Evolutionary conservation across 1,140 invertebrate species (phyloP).

Genomic region (Megathymus violae): DNA sequence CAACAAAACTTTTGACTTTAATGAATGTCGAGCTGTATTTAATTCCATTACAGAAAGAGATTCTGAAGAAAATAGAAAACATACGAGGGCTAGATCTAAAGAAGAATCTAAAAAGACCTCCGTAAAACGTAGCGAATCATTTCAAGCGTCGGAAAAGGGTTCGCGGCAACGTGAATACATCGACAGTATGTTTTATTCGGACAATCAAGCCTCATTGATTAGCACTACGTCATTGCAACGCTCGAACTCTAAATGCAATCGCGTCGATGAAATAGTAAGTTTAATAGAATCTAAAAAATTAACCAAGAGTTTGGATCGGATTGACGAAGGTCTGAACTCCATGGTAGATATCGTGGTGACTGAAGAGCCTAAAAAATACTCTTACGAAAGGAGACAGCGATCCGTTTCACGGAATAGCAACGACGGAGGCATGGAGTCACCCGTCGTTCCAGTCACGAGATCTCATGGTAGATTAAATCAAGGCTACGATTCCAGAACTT

Average conservation of each 20-base stretch:
- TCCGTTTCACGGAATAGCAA: slow-evolving; percentile 79
- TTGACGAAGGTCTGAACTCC: slow-evolving; percentile 89
- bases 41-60: slow-evolving; percentile 83
- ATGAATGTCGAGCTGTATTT: slow-evolving; percentile 82
- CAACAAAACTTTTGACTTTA: slow-evolving; percentile 73
- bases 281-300: slow-evolving; percentile 84
- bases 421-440: slow-evolving; percentile 67
- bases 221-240: slow-evolving; percentile 67
- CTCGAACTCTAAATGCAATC: slow-evolving; percentile 78
- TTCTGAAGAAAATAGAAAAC: slow-evolving; percentile 72
- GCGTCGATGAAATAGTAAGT: slow-evolving; percentile 82
- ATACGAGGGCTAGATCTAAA: slow-evolving; percentile 65
- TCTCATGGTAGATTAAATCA: slow-evolving; percentile 63
- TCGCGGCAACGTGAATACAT: slow-evolving; percentile 77
- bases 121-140: slow-evolving; percentile 82
- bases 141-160: slow-evolving; percentile 77
- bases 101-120: slow-evolving; percentile 67
- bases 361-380: slow-evolving; percentile 80
- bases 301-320: slow-evolving; percentile 90
- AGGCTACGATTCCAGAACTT: slow-evolving; percentile 59
- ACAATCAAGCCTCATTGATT: slow-evolving; percentile 50
- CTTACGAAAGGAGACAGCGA: slow-evolving; percentile 76
- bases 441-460: slow-evolving; percentile 62
- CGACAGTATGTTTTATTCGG: slow-evolving; percentile 76
- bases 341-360: slow-evolving; percentile 89